Conservation (phyloP, 2,888 invertebrate genomes). For the Eueremaeus valkanovi region DNA sequence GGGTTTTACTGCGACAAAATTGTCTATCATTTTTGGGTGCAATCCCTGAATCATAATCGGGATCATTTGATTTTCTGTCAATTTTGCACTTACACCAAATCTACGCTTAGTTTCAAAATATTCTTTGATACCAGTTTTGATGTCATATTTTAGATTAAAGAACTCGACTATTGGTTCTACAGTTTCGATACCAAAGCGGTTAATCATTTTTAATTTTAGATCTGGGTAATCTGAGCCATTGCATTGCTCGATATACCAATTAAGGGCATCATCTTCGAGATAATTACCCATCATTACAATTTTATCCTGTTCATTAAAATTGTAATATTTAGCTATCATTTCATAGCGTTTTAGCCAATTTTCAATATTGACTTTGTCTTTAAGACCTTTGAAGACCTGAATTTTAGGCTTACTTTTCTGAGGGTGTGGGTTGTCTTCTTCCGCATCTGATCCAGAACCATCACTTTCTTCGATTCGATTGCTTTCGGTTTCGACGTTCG, state of each 20-base stretch:
- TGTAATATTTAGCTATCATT: not conserved
- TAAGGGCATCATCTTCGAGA: conserved; percentile 27
- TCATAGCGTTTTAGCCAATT: conserved; percentile 27
- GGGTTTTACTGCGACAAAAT: not conserved
- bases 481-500: too few relatives aligned
- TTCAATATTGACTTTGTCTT: conserved; percentile 13
- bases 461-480: too few relatives aligned
- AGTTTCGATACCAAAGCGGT: conserved; percentile 11
- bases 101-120: conserved; percentile 34
- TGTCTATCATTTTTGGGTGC: not conserved
- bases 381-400: conserved; percentile 12
- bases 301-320: not conserved
- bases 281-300: conserved; percentile 21
- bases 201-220: not conserved
- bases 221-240: not conserved
- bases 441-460: too few relatives aligned
- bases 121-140: conserved; percentile 8
- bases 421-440: too few relatives aligned
- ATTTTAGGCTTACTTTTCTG: conserved; percentile 12
- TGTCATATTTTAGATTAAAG: not conserved
- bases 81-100: not conserved
- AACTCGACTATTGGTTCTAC: conserved; percentile 34
- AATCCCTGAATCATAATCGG: conserved; percentile 21
- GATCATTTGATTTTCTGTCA: conserved; percentile 21
- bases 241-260: conserved; percentile 3